Percentiles rank a stretch among this genome's conserved stretches.
phyloP scores from a whole-genome alignment of 2,797 vertebrate species.

The Peromyscus aztecus region DNA sequence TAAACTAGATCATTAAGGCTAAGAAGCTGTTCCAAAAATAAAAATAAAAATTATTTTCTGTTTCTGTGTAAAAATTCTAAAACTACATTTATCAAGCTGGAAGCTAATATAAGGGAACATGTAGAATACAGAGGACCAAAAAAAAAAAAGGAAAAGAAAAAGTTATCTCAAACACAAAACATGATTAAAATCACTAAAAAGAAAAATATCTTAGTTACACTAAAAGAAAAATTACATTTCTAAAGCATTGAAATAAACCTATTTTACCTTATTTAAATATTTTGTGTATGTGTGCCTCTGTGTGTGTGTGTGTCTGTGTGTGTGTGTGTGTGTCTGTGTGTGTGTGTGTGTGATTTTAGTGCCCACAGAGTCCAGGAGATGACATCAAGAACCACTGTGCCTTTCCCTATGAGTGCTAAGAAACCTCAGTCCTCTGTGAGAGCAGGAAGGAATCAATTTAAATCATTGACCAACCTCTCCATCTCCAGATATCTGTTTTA shows the following conservation, averaged over 20 bases:
- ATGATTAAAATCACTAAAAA: background rate
- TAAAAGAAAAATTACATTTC: background rate
- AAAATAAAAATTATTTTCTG: background rate
- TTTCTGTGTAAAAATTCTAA: background rate
- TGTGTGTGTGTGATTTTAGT: background rate
- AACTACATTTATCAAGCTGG: background rate
- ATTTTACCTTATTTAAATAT: background rate
- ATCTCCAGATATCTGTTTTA: background rate
- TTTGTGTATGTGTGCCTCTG: background rate
- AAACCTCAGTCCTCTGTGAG: background rate
- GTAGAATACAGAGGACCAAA: background rate
- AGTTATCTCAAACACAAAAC: background rate
- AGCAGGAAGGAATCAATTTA: background rate
- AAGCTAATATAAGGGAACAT: background rate
- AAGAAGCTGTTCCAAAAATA: background rate
- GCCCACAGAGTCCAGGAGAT: background rate
- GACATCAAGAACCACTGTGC: background rate
- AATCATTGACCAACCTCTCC: background rate
- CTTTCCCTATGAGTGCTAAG: background rate
- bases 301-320: no score
- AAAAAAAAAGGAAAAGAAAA: background rate
- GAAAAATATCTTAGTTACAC: background rate
- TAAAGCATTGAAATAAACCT: background rate
- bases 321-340: background rate
- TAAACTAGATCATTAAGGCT: background rate